A percentile compares a stretch with the other conserved stretches of the same genome.
phyloP scores from a whole-genome alignment of 53 echinoderm and acorn worm genomes.

The Henricia sp. region DNA sequence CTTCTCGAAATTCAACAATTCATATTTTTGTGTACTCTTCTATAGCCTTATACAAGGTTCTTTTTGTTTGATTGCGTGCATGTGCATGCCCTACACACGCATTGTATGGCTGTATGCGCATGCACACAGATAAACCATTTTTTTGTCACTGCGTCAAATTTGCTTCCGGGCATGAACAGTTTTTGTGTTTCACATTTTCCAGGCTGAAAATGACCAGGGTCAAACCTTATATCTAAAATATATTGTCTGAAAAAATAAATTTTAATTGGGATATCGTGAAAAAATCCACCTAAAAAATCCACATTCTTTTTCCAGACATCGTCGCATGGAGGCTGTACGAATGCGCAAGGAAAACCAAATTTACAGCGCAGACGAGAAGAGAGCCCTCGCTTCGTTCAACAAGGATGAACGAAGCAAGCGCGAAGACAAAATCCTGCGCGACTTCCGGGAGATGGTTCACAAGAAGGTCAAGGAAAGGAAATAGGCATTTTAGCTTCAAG shows the following conservation, averaged over 20 bases:
- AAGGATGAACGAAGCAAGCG: conserved; percentile 92
- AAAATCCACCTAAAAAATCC: not conserved
- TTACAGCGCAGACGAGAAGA: conserved; percentile 99
- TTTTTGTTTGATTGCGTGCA: too few species aligned
- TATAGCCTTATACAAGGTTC: too few species aligned
- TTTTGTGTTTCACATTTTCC: too few species aligned
- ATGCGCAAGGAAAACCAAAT: conserved; percentile 99
- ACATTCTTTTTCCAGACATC: conserved; percentile 74
- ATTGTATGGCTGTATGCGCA: too few species aligned
- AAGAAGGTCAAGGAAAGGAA: conserved; percentile 88
- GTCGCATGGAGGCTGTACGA: conserved; percentile 99
- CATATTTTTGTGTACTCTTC: too few species aligned
- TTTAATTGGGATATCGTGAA: not conserved
- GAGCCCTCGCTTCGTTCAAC: conserved; percentile 91
- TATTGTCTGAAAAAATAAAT: not conserved
- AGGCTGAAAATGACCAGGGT: too few species aligned
- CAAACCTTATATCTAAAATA: not conserved
- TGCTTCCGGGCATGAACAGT: too few species aligned
- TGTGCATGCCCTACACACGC: too few species aligned
- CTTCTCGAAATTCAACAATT: too few species aligned
- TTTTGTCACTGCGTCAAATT: too few species aligned
- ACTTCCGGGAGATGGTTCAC: conserved; percentile 95
- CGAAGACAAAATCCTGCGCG: conserved; percentile 88
- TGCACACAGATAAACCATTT: too few species aligned
- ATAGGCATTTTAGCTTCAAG: too few species aligned